Conservation (phyloP, 2,888 invertebrate species). For the Rhagium mordax region DNA sequence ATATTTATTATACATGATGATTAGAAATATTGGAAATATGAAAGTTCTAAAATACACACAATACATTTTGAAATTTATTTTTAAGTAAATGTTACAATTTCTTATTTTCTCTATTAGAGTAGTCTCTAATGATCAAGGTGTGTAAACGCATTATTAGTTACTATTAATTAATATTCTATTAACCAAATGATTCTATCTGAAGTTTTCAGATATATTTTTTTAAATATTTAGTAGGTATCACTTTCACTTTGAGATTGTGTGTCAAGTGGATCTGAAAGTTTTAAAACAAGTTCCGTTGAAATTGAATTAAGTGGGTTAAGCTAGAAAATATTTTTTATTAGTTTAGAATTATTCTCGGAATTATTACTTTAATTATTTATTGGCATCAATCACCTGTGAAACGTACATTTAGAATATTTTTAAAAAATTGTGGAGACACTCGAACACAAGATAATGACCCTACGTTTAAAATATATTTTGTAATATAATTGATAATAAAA, state of each 20-base stretch:
- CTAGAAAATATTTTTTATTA: background rate
- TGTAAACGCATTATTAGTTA: background rate
- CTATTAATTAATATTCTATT: background rate
- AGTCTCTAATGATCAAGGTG: background rate
- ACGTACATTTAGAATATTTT: background rate
- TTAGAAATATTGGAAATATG: too few species aligned
- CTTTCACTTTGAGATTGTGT: conserved; percentile 19
- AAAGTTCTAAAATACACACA: background rate
- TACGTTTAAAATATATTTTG: too few species aligned
- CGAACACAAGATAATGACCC: too few species aligned
- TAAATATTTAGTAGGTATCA: background rate
- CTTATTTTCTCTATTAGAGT: background rate
- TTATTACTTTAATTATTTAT: background rate
- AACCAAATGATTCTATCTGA: background rate
- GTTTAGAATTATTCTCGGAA: background rate
- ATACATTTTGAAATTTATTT: background rate
- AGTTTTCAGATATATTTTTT: background rate
- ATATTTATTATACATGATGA: too few species aligned
- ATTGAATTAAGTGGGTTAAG: conserved; percentile 17
- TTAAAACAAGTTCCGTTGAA: conserved; percentile 18
- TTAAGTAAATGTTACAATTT: background rate
- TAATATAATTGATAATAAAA: too few species aligned
- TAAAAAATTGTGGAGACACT: too few species aligned
- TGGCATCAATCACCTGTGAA: background rate
- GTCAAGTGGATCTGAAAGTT: conserved; percentile 25